Conservation (phyloP, 2,113 vertebrate genomes). For the Nycticryphes semicollaris region DNA sequence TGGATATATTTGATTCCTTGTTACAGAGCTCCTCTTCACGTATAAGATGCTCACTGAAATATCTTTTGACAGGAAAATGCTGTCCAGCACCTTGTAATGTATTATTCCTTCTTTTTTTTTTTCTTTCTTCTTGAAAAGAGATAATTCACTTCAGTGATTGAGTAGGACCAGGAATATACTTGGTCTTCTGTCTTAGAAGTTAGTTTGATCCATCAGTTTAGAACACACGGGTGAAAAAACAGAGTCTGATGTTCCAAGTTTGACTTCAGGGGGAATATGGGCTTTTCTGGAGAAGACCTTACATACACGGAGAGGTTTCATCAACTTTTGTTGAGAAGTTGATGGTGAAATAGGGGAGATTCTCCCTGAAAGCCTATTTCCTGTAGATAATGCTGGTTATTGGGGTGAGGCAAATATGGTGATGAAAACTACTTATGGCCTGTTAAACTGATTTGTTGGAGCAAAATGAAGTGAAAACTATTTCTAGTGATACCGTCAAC, state of each 20-base stretch:
- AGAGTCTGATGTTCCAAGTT: accelerated
- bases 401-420: accelerated
- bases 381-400: accelerated
- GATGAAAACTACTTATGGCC: accelerated
- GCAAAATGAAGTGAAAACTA: not conserved
- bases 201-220: not conserved
- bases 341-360: not conserved
- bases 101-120: not conserved
- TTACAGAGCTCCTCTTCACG: not conserved
- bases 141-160: not conserved
- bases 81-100: accelerated
- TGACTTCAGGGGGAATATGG: not conserved
- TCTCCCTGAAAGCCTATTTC: too few species aligned
- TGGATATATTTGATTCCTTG: not conserved
- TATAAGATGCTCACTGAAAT: not conserved
- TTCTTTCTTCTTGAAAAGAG: not conserved
- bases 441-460: not conserved
- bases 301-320: accelerated
- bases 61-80: not conserved
- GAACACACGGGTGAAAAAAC: not conserved
- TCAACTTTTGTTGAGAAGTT: not conserved
- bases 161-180: accelerated
- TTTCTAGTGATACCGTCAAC: accelerated
- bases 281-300: not conserved
- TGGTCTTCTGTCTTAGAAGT: not conserved